Base-by-base conservation (phyloP, 2,888 invertebrate species). In the Drosophila quasianomalipes region DNA sequence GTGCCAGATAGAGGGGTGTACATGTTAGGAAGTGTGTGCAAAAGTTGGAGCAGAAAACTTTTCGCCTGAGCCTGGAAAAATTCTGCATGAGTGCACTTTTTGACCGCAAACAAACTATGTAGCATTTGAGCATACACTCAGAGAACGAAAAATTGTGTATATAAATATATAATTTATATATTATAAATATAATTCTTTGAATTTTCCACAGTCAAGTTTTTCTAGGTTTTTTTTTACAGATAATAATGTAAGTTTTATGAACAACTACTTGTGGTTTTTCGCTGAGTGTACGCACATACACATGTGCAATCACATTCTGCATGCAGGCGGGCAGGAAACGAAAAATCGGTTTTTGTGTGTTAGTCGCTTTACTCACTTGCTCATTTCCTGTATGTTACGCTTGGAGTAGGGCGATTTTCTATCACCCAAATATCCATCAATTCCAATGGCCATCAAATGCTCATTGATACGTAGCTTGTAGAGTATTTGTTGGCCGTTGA, bases 361-460 rank as follows among this genome's bases (percentile, higher is more conserved):
- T 22, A 35, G 9, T 35, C 54, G 39, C 16, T 16, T 35, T 69
- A 80, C 85, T 87, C 90, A 93, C 93, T 93, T 92, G 87, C 93
- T 93, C 72, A 92, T 91, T 89, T 93, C 93, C 89, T 94, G 94
- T 76, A 94, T 94, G 81, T 94, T 93, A 55, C 94, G 89, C 83
- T 93, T 94, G 39, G 93, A 93, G 78, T 93, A 93, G 54, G 93
- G 92, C 55, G 92, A 92, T 75, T 93, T 93, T 74, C 92, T 88
- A 89, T 94, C 94, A 74, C 93, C 93, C 85, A 93, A 91, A 89
- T 93, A 93, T 54, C 93, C 94, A 89, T 93, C 94, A 80, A 93
- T 93, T 70, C 87, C 92, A 77, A 93, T 93, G 73, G 92, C 92
- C 85, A 93, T 92, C 77, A 93, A 82, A 85, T 93, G 91, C 57